These are phyloP conservation scores for Brevimyrus niger DNA, from an alignment of 2,113 vertebrate species.

Conservation along the genomic window DNA sequence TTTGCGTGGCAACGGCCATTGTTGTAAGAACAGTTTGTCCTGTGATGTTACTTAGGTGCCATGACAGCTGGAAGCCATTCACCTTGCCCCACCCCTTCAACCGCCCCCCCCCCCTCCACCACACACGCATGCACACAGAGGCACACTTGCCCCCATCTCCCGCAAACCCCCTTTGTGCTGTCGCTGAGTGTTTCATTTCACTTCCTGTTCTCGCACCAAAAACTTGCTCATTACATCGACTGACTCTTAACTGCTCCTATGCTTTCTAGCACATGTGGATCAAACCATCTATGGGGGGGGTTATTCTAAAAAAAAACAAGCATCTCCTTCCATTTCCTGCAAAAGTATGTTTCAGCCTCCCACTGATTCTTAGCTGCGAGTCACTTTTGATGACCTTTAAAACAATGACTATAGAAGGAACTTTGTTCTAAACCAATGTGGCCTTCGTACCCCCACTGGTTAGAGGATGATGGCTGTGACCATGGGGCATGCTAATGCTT, in stretches of 20 bases:
- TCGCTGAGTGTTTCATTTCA: not conserved
- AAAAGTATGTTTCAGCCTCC: not conserved
- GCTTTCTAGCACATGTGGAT: not conserved
- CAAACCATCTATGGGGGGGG: not conserved
- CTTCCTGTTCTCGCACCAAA: not conserved
- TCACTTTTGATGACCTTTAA: not conserved
- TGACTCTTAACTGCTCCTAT: not conserved
- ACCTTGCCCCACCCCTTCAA: not conserved
- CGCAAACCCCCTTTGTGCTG: not conserved
- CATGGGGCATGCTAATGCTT: not conserved
- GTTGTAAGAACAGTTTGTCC: slow-evolving; percentile 61
- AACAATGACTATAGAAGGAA: not conserved
- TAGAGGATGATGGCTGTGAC: not conserved
- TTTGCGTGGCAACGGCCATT: slow-evolving; percentile 49
- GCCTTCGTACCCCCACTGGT: not conserved
- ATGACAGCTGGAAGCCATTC: slow-evolving; percentile 31
- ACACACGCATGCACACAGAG: not conserved
- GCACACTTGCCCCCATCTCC: not conserved
- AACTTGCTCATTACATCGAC: not conserved
- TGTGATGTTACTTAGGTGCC: slow-evolving; percentile 50
- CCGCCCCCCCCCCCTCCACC: not conserved
- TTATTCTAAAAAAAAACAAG: not conserved
- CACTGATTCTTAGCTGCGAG: not conserved
- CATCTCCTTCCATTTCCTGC: not conserved
- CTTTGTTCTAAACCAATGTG: not conserved